Evolutionary conservation across 2,113 vertebrate species (phyloP), one percentile per base, ranked within the genome.

Genomic region (Clarias gariepinus): DNA sequence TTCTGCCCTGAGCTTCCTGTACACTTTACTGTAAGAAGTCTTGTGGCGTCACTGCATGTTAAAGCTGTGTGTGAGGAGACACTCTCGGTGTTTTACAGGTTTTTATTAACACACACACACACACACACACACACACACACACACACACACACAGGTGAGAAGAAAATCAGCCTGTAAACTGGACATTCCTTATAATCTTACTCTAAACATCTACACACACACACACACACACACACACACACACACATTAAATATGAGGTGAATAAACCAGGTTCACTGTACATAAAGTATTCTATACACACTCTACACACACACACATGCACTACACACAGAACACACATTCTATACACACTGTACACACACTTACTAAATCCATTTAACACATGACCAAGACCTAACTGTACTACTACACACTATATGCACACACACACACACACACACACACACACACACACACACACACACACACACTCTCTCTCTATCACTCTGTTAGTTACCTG

Each of bases 401-500:
- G 8, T 41, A 71, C 21, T 30, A n/a, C 10, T 30, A 76, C 4
- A 76, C 2, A 76, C 33, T 36, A n/a, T 9, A n/a, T 2, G 7
- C 13, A 69, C 66, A 69, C 4, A 69, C 66, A 9, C 36, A 76
- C 36, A 74, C 64, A 68, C 25, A 66, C 25, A 66, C n/a, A 68
- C n/a, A 68, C 28, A 23, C 57, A 78, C 52, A 80, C 73, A 89
- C 82, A 81, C 82, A 86, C 25, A 77, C 90, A n/a, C 63, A 74
- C 33, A 78, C 79, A 88, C 85, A 69, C 83, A 85, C n/a, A 81
- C 90, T 23, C 23, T 91, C 83, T 83, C 55, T 89, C n/a, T 78
- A 36, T 68, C 89, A 85, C 63, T 66, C 66, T 83, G n/a, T 71
- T 83, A 71, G 16, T 79, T 79, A 79, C 76, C 76, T 79, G 77